Evolutionary conservation across 2,113 vertebrate genomes (phyloP), one percentile per base, ranked within the genome.

Genomic region (Passer montanus): DNA sequence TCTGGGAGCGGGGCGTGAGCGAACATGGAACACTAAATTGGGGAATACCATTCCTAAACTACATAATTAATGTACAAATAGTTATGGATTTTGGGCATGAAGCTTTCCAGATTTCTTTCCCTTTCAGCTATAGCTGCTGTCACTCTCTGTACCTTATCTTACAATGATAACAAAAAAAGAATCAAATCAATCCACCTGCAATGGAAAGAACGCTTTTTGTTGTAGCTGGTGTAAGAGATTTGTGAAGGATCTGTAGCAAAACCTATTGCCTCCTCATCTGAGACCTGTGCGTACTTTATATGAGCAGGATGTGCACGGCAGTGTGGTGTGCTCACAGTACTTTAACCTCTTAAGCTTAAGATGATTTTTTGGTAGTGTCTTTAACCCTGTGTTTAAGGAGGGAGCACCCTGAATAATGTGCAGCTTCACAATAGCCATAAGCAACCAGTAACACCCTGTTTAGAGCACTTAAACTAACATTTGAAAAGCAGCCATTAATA

Each of bases 1-100:
- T 0, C 23, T 28, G 37, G 17, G 9, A 50, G 11, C 11, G 31
- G 50, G 26, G 22, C 44, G 46, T 4, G 11, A 77, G 21, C 0
- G 0, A 44, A 23, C 27, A 47, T 4, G 1, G 39, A 46, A 60
- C 22, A 33, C 14, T 52, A 18, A 68, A 22, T 1, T 27, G 27
- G 27, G 33, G 33, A 68, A 59, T 27, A 44, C 14, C 53, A 37
- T 52, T 60, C 33, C 27, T 44, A 60, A 68, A 52, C 63, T 27
- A 44, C 17, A 31, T 6, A 17, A 37, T 35, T 9, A 2, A 44
- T 37, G 13, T 72, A 73, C 11, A 77, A 82, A 49, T 19, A 15
- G 24, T 56, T 26, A 44, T 4, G 14, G 52, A 55, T 18, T 24
- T 30, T 68, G 53, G n/a, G 58, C 17, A 64, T 22, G 26, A 50